Evolutionary conservation across 2,888 invertebrate genomes (phyloP).

Genomic region (Ephialtes manifestator): DNA sequence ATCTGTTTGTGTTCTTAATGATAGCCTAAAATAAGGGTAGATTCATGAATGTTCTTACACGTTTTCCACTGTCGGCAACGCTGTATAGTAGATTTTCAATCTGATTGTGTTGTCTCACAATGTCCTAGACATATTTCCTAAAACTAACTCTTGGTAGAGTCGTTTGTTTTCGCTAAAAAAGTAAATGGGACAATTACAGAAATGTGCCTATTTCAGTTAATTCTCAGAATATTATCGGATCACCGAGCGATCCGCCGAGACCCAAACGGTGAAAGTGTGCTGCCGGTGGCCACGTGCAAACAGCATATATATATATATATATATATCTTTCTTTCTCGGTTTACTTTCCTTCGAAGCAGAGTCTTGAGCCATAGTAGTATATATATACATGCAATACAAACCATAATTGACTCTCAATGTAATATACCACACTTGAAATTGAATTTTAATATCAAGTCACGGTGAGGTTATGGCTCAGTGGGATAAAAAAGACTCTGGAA

Average conservation of each 20-base stretch:
- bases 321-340: constrained; percentile 6
- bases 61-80: too few relatives aligned
- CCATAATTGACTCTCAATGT: constrained; percentile 11
- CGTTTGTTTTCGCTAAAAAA: too few relatives aligned
- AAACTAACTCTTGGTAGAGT: too few relatives aligned
- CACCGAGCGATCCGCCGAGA: constrained; percentile 5
- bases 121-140: too few relatives aligned
- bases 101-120: too few relatives aligned
- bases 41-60: too few relatives aligned
- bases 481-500: not conserved
- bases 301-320: not conserved
- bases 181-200: too few relatives aligned
- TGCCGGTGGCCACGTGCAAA: constrained; percentile 33
- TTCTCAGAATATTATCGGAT: constrained; percentile 20
- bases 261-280: constrained; percentile 59
- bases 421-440: not conserved
- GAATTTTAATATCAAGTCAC: not conserved
- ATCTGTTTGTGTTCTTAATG: too few relatives aligned
- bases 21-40: too few relatives aligned
- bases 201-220: not conserved
- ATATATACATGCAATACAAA: not conserved
- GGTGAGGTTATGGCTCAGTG: not conserved
- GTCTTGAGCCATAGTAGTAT: not conserved
- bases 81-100: too few relatives aligned
- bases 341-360: constrained; percentile 48